Percentiles rank a stretch among this genome's conserved stretches.
These are phyloP conservation scores for Trichonephila clavata DNA, from an alignment of 1,140 invertebrate genomes.

Conservation along the genomic window DNA sequence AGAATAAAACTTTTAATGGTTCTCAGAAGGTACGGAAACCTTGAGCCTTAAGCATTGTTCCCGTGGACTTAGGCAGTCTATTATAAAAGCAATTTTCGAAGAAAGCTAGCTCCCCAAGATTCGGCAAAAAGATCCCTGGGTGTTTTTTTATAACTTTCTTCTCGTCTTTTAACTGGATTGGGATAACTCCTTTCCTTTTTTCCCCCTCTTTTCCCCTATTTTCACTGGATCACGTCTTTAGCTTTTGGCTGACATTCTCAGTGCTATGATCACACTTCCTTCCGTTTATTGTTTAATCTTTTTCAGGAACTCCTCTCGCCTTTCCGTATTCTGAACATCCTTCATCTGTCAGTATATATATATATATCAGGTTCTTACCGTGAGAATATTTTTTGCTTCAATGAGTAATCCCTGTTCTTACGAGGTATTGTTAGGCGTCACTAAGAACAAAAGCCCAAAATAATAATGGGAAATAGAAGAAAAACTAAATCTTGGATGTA, in stretches of 20 bases:
- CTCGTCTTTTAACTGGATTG: constrained; percentile 70
- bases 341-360: constrained; percentile 8
- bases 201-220: constrained; percentile 31
- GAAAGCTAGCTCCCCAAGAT: constrained; percentile 61
- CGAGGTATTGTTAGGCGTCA: not conserved
- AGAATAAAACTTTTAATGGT: constrained; percentile 71
- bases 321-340: constrained; percentile 10
- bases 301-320: constrained; percentile 36
- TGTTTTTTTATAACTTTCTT: constrained; percentile 37
- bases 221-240: constrained; percentile 68
- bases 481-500: no score
- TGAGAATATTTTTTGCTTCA: not conserved
- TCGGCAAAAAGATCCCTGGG: constrained; percentile 43
- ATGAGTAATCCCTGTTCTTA: not conserved
- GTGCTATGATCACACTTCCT: constrained; percentile 63
- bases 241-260: constrained; percentile 50
- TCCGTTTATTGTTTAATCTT: constrained; percentile 66
- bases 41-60: constrained; percentile 62
- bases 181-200: constrained; percentile 65
- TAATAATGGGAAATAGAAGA: no score
- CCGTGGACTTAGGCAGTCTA: constrained; percentile 48
- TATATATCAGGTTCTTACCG: not conserved
- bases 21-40: not conserved
- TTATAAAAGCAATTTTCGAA: constrained; percentile 69
- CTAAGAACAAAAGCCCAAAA: not conserved